These are phyloP conservation scores for Sorex araneus DNA, from an alignment of 2,113 vertebrate species.

Conservation along the genomic window DNA sequence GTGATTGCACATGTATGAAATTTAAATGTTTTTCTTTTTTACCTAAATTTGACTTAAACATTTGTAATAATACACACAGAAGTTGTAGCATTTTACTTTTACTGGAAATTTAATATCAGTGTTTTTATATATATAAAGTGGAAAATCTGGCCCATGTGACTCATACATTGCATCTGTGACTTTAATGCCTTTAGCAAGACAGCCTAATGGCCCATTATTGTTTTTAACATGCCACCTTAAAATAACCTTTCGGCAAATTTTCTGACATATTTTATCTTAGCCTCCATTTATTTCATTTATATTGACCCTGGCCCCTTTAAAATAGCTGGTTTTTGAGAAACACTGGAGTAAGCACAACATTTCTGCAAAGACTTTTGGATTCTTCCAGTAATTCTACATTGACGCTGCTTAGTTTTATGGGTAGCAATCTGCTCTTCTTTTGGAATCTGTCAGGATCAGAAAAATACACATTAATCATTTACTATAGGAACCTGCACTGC, in stretches of 20 bases:
- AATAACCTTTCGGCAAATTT: conserved; percentile 89
- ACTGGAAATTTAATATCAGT: conserved; percentile 83
- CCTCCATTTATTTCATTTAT: conserved; percentile 89
- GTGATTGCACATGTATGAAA: conserved; percentile 45
- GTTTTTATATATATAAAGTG: conserved; percentile 77
- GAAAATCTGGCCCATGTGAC: conserved; percentile 85
- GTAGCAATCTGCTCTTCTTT: conserved; percentile 79
- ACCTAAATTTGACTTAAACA: conserved; percentile 73
- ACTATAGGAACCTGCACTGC: conserved; percentile 62
- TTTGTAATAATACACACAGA: conserved; percentile 71
- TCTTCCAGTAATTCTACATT: conserved; percentile 87
- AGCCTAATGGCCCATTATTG: conserved; percentile 90
- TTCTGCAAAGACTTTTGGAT: conserved; percentile 83
- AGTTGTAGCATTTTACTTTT: conserved; percentile 80
- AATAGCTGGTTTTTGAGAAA: conserved; percentile 87
- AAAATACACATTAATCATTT: conserved; percentile 83
- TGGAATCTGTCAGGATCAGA: conserved; percentile 80
- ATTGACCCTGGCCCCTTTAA: conserved; percentile 88
- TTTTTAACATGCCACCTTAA: conserved; percentile 89
- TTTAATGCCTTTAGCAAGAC: conserved; percentile 90
- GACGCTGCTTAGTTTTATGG: conserved; percentile 81
- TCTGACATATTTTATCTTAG: conserved; percentile 90
- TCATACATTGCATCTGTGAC: conserved; percentile 83
- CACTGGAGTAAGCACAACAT: conserved; percentile 83
- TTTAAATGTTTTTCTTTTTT: conserved; percentile 47